Evolutionary conservation across 2,797 vertebrate species (phyloP).

Genomic region (Trachops cirrhosus): DNA sequence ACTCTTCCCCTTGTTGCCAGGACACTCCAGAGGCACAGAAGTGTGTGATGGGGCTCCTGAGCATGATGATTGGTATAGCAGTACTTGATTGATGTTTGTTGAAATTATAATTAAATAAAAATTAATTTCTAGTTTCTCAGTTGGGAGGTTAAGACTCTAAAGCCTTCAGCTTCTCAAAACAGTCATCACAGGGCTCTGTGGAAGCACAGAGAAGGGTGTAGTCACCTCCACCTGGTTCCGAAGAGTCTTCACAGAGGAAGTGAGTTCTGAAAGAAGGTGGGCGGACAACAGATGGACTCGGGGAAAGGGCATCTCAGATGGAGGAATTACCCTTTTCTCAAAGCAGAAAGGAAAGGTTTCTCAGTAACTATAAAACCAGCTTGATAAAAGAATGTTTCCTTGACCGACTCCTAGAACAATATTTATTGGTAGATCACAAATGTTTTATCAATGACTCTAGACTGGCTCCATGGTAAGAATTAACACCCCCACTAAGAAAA

Average conservation of each 20-base stretch:
- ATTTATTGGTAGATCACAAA: background rate
- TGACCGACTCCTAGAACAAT: background rate
- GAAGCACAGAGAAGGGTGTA: background rate
- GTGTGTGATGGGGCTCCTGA: background rate
- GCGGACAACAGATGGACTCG: background rate
- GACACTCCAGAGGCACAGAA: background rate
- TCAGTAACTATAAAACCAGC: conserved; percentile 42
- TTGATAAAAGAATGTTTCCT: background rate
- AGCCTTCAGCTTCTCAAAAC: background rate
- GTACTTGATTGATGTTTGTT: background rate
- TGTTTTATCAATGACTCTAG: background rate
- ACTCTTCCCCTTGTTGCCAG: background rate
- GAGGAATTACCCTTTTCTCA: conserved; percentile 51
- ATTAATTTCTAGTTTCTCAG: background rate
- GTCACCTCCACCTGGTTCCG: background rate
- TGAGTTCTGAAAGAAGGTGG: conserved; percentile 17
- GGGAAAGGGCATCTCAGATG: background rate
- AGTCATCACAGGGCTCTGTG: background rate
- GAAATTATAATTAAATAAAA: background rate
- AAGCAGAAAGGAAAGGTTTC: conserved; percentile 52
- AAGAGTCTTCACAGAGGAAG: conserved; percentile 34
- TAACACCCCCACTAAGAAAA: background rate
- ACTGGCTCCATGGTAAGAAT: background rate
- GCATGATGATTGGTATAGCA: background rate
- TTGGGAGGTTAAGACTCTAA: background rate